Base-by-base conservation (phyloP, 1,140 invertebrate genomes). In the Macrotrachela quadricornifera region DNA sequence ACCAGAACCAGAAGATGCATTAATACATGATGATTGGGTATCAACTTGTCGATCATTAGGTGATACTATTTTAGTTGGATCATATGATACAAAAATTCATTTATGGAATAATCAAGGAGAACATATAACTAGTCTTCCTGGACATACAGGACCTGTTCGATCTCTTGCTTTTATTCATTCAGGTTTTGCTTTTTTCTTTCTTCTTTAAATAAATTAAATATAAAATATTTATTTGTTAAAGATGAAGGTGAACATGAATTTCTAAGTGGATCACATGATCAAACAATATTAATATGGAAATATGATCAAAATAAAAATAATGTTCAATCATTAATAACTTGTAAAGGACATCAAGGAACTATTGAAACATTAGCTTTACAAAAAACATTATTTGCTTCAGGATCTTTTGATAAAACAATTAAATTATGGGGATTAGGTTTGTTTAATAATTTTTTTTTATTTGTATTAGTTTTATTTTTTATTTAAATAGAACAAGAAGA, bases 1-100 rank as follows among this genome's bases (percentile, higher is more conserved):
- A 4, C 90, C 88, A 0, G 76, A 83, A 62, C 87, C 87, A 12
- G 76, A 86, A 63, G 81, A 91, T 64, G 84, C 82, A 62, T 71
- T 94, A 48, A 75, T 85, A 60, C 86, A 92, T 66, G 85, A 94
- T 71, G 88, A 95, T 67, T 95, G 90, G 90, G 84, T 95, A 12
- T 80, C 81, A 47, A 79, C 83, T 40, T 79, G 90, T 18, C 77
- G 81, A 57, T 75, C 77, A 49, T 69, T 70, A 55, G 75, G 77
- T 21, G 21, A 46, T 61, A 84, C 82, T 80, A 84, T 92, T 56
- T 63, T 94, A 11, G 82, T 82, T 51, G 88, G 88, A n/a, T 84
- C 84, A 69, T 95, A 94, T 73, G 90, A 95, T 65, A 82, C 85
- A 64, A 84, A 83, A 41, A 62, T 94, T 15, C 81, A 86, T 59